Conservation (phyloP, 2,113 vertebrate genomes). For the Psittacus erithacus region DNA sequence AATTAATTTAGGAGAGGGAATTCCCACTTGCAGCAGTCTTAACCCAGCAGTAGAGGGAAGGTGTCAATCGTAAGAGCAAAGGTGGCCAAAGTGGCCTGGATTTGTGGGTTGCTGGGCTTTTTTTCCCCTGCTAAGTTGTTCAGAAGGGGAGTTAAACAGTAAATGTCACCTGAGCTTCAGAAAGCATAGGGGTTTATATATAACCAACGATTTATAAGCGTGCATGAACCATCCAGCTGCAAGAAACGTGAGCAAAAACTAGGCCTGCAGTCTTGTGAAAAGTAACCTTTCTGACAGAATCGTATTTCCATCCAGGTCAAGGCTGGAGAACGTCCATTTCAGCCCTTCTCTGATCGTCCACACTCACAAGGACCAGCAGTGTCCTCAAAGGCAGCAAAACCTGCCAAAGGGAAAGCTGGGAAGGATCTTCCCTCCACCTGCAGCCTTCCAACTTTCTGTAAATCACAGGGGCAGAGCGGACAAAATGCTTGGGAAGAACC, state of each 20-base stretch:
- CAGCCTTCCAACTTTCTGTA: neutral
- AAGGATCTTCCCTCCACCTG: neutral
- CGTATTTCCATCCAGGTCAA: neutral
- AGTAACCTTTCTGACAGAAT: neutral
- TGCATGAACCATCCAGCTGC: neutral
- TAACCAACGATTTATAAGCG: neutral
- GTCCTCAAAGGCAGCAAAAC: neutral
- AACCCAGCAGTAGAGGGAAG: constrained; percentile 25
- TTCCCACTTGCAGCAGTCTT: constrained; percentile 47
- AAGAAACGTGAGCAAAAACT: neutral
- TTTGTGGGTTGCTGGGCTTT: neutral
- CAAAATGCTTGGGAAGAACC: neutral
- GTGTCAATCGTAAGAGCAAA: constrained; percentile 41
- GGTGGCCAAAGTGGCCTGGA: neutral
- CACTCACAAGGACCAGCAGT: neutral
- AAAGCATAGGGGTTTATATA: neutral
- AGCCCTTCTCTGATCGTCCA: neutral
- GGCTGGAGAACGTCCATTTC: neutral
- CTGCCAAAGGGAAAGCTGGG: neutral
- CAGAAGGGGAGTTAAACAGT: neutral
- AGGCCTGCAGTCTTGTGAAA: neutral
- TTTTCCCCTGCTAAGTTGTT: neutral
- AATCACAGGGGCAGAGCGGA: neutral
- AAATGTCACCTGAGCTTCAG: neutral
- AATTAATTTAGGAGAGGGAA: constrained; percentile 63